phyloP scores from a whole-genome alignment of 2,797 vertebrate genomes.

The Artibeus jamaicensis region DNA sequence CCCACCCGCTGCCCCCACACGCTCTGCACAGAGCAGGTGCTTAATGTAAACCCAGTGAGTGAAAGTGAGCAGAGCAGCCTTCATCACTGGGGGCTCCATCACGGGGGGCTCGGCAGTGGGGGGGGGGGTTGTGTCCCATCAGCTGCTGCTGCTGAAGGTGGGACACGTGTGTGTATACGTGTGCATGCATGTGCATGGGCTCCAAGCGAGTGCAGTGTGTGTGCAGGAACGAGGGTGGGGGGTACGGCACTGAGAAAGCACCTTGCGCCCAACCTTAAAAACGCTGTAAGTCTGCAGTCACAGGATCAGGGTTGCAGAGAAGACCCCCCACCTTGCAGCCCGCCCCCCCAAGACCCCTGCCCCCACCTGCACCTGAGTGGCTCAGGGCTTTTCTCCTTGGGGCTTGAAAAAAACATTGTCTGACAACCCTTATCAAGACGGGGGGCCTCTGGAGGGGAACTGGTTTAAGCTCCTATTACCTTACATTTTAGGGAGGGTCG shows the following conservation, averaged over 20 bases:
- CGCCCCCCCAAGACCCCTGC: not conserved
- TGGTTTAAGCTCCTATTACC: not conserved
- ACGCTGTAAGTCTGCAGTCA: not conserved
- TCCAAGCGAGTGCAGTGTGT: fast-evolving
- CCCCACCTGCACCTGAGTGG: not conserved
- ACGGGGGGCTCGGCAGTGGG: fast-evolving
- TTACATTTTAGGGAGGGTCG: not conserved
- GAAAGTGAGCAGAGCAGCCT: not conserved
- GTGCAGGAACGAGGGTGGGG: not conserved
- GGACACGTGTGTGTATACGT: fast-evolving
- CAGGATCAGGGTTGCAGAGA: not conserved
- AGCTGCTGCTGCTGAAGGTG: not conserved
- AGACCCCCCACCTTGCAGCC: not conserved
- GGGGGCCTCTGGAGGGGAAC: not conserved
- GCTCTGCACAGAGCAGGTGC: no score
- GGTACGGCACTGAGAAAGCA: not conserved
- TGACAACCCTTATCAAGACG: not conserved
- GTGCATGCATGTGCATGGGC: not conserved
- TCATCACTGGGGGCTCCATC: no score
- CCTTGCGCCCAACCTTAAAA: not conserved
- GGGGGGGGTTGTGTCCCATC: not conserved
- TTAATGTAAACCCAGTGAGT: fast-evolving
- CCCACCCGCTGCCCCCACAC: fast-evolving
- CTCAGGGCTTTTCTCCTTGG: not conserved
- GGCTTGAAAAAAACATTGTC: not conserved